Conservation (phyloP, 2,113 vertebrate genomes). For the Catharus bicknelli region DNA sequence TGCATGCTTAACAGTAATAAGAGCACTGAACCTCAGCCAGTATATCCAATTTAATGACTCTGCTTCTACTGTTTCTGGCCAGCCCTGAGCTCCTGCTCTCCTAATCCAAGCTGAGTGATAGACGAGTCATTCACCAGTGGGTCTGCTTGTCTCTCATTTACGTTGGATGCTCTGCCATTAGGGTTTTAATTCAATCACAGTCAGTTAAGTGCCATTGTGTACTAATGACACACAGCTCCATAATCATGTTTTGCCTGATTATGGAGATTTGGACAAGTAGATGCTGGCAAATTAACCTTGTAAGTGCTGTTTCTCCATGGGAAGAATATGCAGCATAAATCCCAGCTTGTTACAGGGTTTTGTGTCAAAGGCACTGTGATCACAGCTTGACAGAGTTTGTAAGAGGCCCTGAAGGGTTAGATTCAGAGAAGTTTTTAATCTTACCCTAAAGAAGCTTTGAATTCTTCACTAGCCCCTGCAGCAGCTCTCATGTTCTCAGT, state of each 20-base stretch:
- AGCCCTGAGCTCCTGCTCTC: constrained; percentile 1
- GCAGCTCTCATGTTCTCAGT: background rate
- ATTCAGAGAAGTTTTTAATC: constrained; percentile 5
- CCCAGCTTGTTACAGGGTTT: background rate
- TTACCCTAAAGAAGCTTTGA: constrained; percentile 29
- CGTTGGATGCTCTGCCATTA: constrained; percentile 31
- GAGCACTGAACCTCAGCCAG: background rate
- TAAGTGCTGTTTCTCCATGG: background rate
- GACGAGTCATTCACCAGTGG: background rate
- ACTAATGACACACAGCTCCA: constrained; percentile 30
- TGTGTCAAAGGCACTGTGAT: background rate
- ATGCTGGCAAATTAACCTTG: constrained; percentile 32
- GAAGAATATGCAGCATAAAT: background rate
- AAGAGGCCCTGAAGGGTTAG: background rate
- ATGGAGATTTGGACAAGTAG: constrained; percentile 1
- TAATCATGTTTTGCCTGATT: constrained; percentile 57
- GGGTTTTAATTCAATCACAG: constrained; percentile 59
- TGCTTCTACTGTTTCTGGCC: constrained; percentile 30
- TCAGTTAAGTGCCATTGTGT: constrained; percentile 45
- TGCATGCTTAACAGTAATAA: background rate
- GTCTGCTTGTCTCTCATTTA: constrained; percentile 44
- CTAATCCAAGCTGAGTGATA: constrained; percentile 35
- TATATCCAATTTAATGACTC: constrained; percentile 11
- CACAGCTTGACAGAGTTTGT: background rate
- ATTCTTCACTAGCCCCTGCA: background rate